Percentiles rank a stretch among this genome's conserved stretches.
phyloP scores from a whole-genome alignment of 2,888 invertebrate species.

The Chloroclystis v-ata region DNA sequence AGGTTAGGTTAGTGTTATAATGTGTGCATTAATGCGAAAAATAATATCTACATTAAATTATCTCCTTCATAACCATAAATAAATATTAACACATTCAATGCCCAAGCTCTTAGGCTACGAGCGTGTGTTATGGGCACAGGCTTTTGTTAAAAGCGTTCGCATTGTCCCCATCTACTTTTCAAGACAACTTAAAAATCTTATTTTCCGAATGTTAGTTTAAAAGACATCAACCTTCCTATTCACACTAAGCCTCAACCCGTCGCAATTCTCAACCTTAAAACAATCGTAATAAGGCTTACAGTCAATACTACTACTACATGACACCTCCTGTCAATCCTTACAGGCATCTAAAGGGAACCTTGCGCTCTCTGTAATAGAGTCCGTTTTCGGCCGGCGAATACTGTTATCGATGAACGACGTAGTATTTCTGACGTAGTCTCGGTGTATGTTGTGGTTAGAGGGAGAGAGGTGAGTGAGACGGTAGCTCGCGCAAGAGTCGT shows the following conservation, averaged over 20 bases:
- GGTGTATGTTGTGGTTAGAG: constrained; percentile 67
- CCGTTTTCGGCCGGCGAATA: constrained; percentile 55
- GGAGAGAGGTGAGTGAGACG: constrained; percentile 68
- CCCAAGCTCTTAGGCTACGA: no score
- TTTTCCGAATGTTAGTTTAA: neutral
- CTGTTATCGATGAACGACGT: constrained; percentile 73
- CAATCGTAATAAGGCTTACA: constrained; percentile 72
- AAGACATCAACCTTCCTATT: constrained; percentile 56
- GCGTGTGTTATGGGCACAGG: no score
- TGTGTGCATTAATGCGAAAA: no score
- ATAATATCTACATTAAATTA: no score
- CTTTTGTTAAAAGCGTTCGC: no score
- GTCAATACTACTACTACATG: constrained; percentile 62
- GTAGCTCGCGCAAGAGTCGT: constrained; percentile 71
- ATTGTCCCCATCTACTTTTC: no score
- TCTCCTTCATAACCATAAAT: no score
- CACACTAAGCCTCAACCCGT: constrained; percentile 65
- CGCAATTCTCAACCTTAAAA: constrained; percentile 46
- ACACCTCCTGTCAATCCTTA: constrained; percentile 63
- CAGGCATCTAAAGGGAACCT: constrained; percentile 63
- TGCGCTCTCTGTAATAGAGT: constrained; percentile 64
- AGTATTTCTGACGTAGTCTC: constrained; percentile 61
- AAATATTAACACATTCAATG: no score
- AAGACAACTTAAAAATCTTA: no score
- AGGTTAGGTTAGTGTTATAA: no score